Conservation (phyloP, 2,113 vertebrate species). For the Epinephelus lanceolatus region DNA sequence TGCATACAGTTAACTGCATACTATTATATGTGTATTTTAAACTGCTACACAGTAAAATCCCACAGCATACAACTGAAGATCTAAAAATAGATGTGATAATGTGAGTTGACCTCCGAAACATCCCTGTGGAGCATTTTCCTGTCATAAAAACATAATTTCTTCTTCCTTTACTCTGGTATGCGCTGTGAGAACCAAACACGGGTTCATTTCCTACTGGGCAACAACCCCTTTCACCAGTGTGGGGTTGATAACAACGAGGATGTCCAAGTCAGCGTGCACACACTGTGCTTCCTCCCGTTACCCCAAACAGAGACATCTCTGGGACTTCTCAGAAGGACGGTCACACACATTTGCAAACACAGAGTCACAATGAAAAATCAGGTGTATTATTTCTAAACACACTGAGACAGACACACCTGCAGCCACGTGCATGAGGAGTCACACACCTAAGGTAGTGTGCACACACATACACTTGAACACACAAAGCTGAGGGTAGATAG, state of each 20-base stretch:
- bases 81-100: slow-evolving; percentile 53
- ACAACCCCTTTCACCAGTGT: slow-evolving; percentile 37
- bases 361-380: slow-evolving; percentile 48
- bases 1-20: slow-evolving; percentile 33
- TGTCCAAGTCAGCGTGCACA: slow-evolving; percentile 26
- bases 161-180: slow-evolving; percentile 51
- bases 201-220: slow-evolving; percentile 57
- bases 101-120: slow-evolving; percentile 41
- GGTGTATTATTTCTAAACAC: slow-evolving; percentile 57
- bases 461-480: slow-evolving; percentile 21
- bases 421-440: slow-evolving; percentile 1
- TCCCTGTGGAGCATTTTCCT: slow-evolving; percentile 35
- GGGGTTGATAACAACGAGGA: slow-evolving; percentile 45
- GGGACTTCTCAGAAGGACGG: slow-evolving; percentile 60
- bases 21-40: slow-evolving; percentile 20
- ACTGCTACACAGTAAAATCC: slow-evolving; percentile 19
- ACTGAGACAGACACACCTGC: slow-evolving; percentile 40
- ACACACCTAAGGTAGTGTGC: slow-evolving; percentile 7
- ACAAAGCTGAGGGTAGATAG: slow-evolving; percentile 38
- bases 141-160: slow-evolving; percentile 51
- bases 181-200: slow-evolving; percentile 22
- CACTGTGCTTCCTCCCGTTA: slow-evolving; percentile 59
- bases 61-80: slow-evolving; percentile 24
- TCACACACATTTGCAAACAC: slow-evolving; percentile 52
- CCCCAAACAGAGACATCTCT: slow-evolving; percentile 65